Evolutionary conservation across 2,113 vertebrate genomes (phyloP), one percentile per base, ranked within the genome.

Genomic region (Thamnaconus septentrionalis): DNA sequence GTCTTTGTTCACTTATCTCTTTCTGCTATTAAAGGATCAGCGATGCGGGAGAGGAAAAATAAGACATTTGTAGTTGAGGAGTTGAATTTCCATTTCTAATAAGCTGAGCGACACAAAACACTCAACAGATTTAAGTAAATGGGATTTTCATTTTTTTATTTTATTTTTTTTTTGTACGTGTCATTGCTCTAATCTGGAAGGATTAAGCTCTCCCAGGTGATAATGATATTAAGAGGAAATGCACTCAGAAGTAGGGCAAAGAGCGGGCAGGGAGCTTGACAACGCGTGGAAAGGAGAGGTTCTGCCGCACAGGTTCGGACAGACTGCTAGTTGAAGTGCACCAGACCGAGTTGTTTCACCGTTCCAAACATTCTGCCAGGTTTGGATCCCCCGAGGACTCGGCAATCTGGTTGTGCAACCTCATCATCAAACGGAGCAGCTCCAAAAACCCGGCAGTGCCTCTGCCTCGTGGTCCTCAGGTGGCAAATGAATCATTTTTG

Each of bases 401-500:
- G 10, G 59, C 59, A 9, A 40, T 60, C 71, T 69, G 56, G 54
- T 69, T 67, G 48, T 76, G 56, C 64, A 68, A 76, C 51, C 62
- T 78, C 53, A 73, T 75, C 78, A 70, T 56, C 64, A 61, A 68
- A 56, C 41, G 64, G 39, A 65, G 50, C 51, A 45, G 61, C 61
- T 79, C 55, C 61, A 4, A 64, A 71, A 73, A 60, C 69, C 60
- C 63, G 65, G 61, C 58, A 58, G 54, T 54, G 4, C 8, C 44
- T n/a, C 49, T 48, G 55, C 45, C 8, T 53, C 6, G 55, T 60
- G 65, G 52, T 67, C 72, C 55, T 69, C 69, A 31, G 18, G 18
- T 61, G 70, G 67, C 57, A 44, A 45, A 52, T 8, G 56, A 76
- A 60, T 74, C 41, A 64, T 61, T 78, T 78, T 18, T 69, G 42